phyloP scores from a whole-genome alignment of 2,113 vertebrate species.

The Triplophysa rosa region DNA sequence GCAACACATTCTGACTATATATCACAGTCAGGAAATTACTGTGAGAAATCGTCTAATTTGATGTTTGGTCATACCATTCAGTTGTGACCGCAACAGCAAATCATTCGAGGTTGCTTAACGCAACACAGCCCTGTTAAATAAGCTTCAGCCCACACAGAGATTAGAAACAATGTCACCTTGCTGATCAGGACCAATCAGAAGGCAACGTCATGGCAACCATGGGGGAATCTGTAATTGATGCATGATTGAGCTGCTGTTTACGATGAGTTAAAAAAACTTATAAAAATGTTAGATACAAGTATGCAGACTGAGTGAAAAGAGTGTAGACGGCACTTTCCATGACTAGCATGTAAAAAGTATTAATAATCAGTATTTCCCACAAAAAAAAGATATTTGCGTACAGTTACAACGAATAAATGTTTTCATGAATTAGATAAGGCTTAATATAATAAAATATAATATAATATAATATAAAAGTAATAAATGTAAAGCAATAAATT shows the following conservation, averaged over 20 bases:
- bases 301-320: too few species aligned
- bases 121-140: slow-evolving; percentile 25
- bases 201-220: slow-evolving; percentile 34
- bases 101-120: slow-evolving; percentile 15
- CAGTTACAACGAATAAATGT: too few species aligned
- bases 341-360: too few species aligned
- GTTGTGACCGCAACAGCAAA: slow-evolving; percentile 16
- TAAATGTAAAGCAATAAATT: too few species aligned
- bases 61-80: slow-evolving; percentile 27
- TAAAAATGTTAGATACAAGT: neutral
- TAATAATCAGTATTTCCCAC: too few species aligned
- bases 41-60: slow-evolving; percentile 23
- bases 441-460: too few species aligned
- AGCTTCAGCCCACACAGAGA: slow-evolving; percentile 37
- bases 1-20: neutral
- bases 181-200: slow-evolving; percentile 44
- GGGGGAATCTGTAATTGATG: neutral
- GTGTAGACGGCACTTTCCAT: too few species aligned
- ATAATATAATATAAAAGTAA: too few species aligned
- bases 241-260: neutral
- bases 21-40: neutral
- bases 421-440: too few species aligned
- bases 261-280: neutral
- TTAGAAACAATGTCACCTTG: slow-evolving; percentile 47
- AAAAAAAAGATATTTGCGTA: too few species aligned